These are phyloP conservation scores for Thaumatotibia leucotreta DNA, from an alignment of 1,140 invertebrate species.

Conservation along the genomic window DNA sequence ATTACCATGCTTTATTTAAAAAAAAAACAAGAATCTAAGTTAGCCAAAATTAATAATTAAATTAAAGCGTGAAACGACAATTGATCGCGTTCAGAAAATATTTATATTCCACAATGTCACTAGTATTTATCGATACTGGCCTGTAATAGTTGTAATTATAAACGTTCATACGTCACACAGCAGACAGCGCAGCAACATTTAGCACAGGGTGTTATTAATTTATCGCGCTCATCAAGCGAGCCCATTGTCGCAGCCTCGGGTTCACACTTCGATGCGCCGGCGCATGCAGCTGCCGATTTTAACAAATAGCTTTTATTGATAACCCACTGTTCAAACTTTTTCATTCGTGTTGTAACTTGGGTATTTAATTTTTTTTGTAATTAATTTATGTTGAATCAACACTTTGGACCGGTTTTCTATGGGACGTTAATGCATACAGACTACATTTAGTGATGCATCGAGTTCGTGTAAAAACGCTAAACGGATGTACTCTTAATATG, in stretches of 20 bases:
- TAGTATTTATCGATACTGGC: neutral
- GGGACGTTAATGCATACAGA: neutral
- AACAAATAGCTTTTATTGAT: slow-evolving; percentile 45
- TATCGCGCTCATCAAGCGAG: slow-evolving; percentile 44
- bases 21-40: no score
- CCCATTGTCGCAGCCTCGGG: slow-evolving; percentile 46
- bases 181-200: neutral
- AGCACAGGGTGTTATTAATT: slow-evolving; percentile 28
- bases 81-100: no score
- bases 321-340: slow-evolving; percentile 31
- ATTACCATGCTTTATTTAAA: no score
- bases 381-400: slow-evolving; percentile 3
- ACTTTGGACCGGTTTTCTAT: neutral
- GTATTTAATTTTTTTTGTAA: slow-evolving; percentile 13
- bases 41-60: no score
- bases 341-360: slow-evolving; percentile 1
- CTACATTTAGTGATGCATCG: no score
- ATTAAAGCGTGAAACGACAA: no score
- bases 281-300: slow-evolving; percentile 49
- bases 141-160: no score
- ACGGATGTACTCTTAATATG: no score
- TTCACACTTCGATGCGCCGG: slow-evolving; percentile 42
- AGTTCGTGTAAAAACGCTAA: no score
- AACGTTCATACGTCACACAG: neutral
- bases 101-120: no score